Conservation (phyloP, 2,888 invertebrate species). For the Caenorhabditis sp. region DNA sequence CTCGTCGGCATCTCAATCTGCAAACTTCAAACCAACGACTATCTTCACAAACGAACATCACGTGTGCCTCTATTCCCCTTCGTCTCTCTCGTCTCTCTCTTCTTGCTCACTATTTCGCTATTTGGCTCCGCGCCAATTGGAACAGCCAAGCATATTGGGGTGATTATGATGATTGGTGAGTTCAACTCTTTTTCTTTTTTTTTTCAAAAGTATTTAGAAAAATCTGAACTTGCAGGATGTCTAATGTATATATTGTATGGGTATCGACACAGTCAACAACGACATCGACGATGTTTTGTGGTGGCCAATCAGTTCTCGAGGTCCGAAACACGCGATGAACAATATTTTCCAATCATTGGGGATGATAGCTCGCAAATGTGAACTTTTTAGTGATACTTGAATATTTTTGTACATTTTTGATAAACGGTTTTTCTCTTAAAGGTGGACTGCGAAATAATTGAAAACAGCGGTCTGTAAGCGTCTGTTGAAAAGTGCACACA, state of each 20-base stretch:
- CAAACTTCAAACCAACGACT: slow-evolving; percentile 34
- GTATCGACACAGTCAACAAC: slow-evolving; percentile 24
- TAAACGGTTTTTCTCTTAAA: too few species aligned
- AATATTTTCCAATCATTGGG: slow-evolving; percentile 36
- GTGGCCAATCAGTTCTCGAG: slow-evolving; percentile 27
- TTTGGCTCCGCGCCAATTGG: slow-evolving; percentile 14
- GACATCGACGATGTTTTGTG: slow-evolving; percentile 23
- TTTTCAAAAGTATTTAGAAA: too few species aligned
- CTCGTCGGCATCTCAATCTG: slow-evolving; percentile 15
- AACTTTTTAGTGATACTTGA: too few species aligned
- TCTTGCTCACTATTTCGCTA: slow-evolving; percentile 17
- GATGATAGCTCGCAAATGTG: slow-evolving; percentile 16
- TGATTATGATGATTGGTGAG: slow-evolving; percentile 7
- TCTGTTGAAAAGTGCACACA: too few species aligned
- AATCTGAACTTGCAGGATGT: too few species aligned
- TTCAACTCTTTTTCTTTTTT: too few species aligned
- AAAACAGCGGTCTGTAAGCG: too few species aligned
- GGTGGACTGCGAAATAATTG: too few species aligned
- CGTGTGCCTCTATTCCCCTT: slow-evolving; percentile 36
- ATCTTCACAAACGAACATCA: slow-evolving; percentile 33
- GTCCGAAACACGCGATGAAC: slow-evolving; percentile 14
- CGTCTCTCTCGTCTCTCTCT: slow-evolving; percentile 20
- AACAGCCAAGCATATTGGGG: slow-evolving; percentile 12
- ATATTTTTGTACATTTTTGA: background rate
- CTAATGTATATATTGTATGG: slow-evolving; percentile 27